A percentile compares a stretch with the other conserved stretches of the same genome.
Conservation (phyloP, 2,888 invertebrate species). For the Euphydryas editha region DNA sequence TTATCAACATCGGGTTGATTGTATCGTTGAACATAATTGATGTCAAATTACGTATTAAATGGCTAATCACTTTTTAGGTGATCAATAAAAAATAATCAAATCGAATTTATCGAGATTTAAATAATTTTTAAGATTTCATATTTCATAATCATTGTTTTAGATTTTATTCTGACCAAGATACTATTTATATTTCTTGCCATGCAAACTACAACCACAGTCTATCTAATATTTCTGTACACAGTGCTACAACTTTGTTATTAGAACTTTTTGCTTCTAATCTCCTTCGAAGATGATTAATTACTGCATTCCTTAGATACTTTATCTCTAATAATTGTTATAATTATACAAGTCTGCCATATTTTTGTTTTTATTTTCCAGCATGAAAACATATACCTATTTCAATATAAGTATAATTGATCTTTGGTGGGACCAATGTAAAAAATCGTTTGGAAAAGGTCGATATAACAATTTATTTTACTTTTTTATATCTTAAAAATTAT, state of each 20-base stretch:
- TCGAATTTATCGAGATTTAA: not conserved
- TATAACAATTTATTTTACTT: too few species aligned
- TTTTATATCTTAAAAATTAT: too few species aligned
- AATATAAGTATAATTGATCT: too few species aligned
- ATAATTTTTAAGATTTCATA: not conserved
- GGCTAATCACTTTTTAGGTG: not conserved
- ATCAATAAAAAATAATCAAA: not conserved
- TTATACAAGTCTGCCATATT: not conserved
- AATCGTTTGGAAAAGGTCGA: too few species aligned
- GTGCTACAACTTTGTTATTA: not conserved
- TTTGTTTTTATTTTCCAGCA: not conserved
- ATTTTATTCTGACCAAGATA: too few species aligned
- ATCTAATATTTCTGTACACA: too few species aligned
- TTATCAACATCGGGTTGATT: not conserved
- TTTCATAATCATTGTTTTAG: too few species aligned
- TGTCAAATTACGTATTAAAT: not conserved
- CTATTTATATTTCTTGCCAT: too few species aligned
- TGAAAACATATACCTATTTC: not conserved
- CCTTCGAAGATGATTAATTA: not conserved
- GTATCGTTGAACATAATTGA: not conserved
- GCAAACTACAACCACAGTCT: too few species aligned
- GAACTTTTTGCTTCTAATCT: not conserved
- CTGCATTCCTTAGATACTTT: not conserved
- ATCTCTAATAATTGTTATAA: not conserved
- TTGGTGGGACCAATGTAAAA: too few species aligned